These are phyloP conservation scores for Platysternon megacephalum DNA, from an alignment of 2,113 vertebrate species.

Conservation along the genomic window DNA sequence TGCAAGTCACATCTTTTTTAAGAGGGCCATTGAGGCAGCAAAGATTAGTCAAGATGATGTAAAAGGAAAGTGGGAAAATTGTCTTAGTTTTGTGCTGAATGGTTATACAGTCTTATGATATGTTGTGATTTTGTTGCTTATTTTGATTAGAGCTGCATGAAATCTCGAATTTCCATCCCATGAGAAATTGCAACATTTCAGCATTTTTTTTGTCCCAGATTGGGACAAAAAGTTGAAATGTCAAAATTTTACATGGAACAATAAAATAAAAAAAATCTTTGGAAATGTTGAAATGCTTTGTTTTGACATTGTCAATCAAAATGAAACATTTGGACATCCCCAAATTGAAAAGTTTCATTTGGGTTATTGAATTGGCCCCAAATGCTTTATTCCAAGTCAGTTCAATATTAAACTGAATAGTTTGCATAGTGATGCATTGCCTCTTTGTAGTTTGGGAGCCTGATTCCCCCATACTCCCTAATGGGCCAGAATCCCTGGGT, in stretches of 20 bases:
- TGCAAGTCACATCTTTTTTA: too few species aligned
- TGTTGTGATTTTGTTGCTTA: background rate
- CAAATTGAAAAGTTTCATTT: background rate
- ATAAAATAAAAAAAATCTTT: background rate
- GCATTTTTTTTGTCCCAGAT: background rate
- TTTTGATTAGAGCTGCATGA: background rate
- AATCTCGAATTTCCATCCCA: background rate
- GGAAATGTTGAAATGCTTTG: background rate
- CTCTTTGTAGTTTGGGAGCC: background rate
- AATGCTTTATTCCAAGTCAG: background rate
- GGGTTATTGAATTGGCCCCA: background rate
- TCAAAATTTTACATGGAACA: background rate
- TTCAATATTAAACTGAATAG: background rate
- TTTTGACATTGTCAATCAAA: background rate
- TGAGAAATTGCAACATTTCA: background rate
- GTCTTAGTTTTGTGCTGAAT: background rate
- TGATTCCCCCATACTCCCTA: background rate
- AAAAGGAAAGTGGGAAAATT: background rate
- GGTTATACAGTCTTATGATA: background rate
- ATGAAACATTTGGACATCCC: background rate
- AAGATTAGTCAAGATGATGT: too few species aligned
- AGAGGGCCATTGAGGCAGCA: too few species aligned
- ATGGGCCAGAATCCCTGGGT: background rate
- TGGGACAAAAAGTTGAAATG: background rate
- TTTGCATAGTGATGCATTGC: background rate